Conservation (phyloP, 2,797 vertebrate species). For the Tragopan temminckii region DNA sequence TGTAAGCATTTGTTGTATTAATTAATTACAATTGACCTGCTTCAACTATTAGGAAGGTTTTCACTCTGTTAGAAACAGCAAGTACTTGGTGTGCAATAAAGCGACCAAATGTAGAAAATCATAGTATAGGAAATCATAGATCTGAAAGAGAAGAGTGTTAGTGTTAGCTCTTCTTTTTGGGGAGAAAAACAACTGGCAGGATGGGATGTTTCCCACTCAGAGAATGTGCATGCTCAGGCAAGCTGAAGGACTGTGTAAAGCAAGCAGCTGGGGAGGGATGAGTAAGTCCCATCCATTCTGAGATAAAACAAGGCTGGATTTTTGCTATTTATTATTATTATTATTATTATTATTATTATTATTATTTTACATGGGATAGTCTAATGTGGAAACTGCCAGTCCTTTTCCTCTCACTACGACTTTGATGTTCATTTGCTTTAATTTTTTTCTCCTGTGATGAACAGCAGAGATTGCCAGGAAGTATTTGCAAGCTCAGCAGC, state of each 20-base stretch:
- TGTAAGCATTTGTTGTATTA: constrained; percentile 12
- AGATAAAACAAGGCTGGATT: constrained; percentile 16
- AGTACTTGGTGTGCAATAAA: background rate
- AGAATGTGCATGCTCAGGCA: constrained; percentile 69
- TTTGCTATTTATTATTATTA: too few species aligned
- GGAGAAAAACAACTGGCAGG: constrained; percentile 51
- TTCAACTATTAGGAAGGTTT: background rate
- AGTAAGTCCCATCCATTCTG: constrained; percentile 52
- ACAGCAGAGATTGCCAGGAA: constrained; percentile 52
- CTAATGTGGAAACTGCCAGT: constrained; percentile 42
- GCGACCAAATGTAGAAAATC: background rate
- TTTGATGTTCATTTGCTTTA: constrained; percentile 68
- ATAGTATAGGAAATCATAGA: background rate
- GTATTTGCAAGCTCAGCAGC: constrained; percentile 56
- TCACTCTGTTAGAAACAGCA: constrained; percentile 3
- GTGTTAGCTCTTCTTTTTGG: background rate
- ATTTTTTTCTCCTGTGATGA: constrained; percentile 43
- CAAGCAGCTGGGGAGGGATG: constrained; percentile 53
- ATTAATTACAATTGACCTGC: constrained; percentile 4
- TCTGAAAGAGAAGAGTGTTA: background rate
- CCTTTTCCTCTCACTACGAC: constrained; percentile 22
- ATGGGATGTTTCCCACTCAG: constrained; percentile 44
- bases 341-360: background rate
- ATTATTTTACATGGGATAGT: background rate
- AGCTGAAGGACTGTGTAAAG: constrained; percentile 39